phyloP scores from a whole-genome alignment of 2,797 vertebrate species.

The Melanotaenia parkinsoni region DNA sequence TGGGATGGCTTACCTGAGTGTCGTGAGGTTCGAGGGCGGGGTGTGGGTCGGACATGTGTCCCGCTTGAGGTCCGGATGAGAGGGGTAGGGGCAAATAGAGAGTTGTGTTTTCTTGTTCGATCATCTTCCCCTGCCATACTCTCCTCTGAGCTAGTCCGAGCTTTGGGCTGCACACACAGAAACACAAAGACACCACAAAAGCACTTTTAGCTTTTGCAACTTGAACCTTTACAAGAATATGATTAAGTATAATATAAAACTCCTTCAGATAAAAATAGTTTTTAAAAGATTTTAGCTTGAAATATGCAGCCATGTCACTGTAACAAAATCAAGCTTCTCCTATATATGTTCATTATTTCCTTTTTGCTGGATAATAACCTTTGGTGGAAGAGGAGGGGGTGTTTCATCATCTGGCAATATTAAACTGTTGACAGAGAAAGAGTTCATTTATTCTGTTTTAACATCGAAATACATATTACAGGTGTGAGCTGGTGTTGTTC shows the following conservation, averaged over 20 bases:
- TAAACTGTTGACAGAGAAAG: conserved; percentile 65
- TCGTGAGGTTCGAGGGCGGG: conserved; percentile 51
- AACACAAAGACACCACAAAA: neutral
- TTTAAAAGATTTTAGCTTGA: too few relatives aligned
- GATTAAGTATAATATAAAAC: neutral
- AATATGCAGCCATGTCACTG: neutral
- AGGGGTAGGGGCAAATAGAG: conserved; percentile 53
- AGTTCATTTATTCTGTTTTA: conserved; percentile 1
- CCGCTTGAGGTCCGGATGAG: conserved; percentile 86
- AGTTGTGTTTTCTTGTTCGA: conserved; percentile 49
- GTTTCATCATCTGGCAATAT: conserved; percentile 57
- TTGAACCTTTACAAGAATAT: neutral
- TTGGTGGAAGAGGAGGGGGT: conserved; percentile 92
- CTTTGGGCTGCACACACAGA: conserved; percentile 82
- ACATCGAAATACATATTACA: neutral
- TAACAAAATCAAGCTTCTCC: neutral
- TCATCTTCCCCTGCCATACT: conserved; percentile 76
- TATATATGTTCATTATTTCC: too few relatives aligned
- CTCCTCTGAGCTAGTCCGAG: conserved; percentile 86
- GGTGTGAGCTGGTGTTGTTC: neutral
- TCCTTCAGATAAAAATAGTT: too few relatives aligned
- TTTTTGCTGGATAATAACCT: conserved; percentile 76
- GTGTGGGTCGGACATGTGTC: conserved; percentile 70
- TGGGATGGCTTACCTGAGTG: conserved; percentile 82
- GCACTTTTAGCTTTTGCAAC: neutral